A percentile compares a stretch with the other conserved stretches of the same genome.
phyloP scores from a whole-genome alignment of 2,113 vertebrate genomes.

The Collichthys lucidus region DNA sequence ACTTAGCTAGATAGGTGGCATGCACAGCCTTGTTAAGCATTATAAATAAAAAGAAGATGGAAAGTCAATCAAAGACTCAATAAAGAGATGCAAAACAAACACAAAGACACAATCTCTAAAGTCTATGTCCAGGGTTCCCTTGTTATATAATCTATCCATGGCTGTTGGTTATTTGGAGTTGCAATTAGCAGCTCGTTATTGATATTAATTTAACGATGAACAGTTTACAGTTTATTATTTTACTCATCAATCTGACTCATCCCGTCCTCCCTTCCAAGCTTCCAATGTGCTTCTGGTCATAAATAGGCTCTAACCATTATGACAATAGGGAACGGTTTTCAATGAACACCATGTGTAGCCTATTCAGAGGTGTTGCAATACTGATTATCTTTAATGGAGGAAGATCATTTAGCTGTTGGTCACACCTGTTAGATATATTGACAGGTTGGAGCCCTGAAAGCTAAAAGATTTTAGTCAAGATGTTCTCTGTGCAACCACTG shows the following conservation, averaged over 20 bases:
- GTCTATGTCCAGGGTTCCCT: neutral
- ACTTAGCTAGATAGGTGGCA: no score
- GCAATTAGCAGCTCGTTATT: neutral
- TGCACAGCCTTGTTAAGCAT: no score
- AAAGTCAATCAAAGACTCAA: neutral
- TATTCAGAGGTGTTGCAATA: slow-evolving; percentile 6
- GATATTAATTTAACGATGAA: neutral
- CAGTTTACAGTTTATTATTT: neutral
- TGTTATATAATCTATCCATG: neutral
- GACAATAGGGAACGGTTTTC: neutral
- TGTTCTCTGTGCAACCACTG: neutral
- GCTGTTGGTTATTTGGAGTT: neutral
- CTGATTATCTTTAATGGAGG: slow-evolving; percentile 35
- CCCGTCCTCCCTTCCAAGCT: neutral
- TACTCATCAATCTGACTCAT: no score
- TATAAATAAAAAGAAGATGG: no score
- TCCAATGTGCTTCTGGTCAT: neutral
- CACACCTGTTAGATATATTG: neutral
- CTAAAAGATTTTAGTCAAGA: neutral
- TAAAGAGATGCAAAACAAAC: neutral
- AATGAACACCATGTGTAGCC: neutral
- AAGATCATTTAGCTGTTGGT: slow-evolving; percentile 19
- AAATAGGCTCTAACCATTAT: neutral
- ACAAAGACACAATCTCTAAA: neutral
- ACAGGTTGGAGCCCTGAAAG: neutral